These are phyloP conservation scores for Spodoptera litura DNA, from an alignment of 1,140 invertebrate genomes.

Conservation along the genomic window DNA sequence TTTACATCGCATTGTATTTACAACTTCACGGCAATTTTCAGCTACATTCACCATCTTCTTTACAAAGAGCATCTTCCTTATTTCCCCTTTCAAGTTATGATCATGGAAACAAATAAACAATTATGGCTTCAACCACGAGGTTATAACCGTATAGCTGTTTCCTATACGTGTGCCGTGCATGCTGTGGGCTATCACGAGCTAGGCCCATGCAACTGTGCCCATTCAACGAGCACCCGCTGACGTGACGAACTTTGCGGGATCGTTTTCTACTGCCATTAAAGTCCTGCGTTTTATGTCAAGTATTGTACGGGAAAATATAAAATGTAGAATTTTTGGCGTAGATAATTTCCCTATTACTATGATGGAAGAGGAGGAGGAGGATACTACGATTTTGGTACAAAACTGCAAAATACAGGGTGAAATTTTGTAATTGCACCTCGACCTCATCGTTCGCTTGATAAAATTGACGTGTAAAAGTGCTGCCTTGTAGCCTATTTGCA, in stretches of 20 bases:
- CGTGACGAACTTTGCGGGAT: neutral
- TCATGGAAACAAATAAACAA: constrained; percentile 39
- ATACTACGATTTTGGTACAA: too few species aligned
- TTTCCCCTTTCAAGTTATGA: neutral
- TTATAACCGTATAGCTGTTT: constrained; percentile 32
- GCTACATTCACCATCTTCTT: too few species aligned
- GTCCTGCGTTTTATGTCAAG: neutral
- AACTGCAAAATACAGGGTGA: too few species aligned
- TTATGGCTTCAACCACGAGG: neutral
- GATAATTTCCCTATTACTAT: too few species aligned
- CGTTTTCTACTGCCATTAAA: neutral
- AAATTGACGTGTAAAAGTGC: too few species aligned
- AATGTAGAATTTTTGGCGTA: neutral
- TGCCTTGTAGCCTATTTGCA: too few species aligned
- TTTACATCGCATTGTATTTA: too few species aligned
- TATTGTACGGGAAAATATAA: neutral
- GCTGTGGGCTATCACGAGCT: constrained; percentile 70
- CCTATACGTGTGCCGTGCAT: constrained; percentile 57
- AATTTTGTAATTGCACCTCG: too few species aligned
- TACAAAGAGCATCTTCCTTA: too few species aligned
- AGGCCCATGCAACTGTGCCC: constrained; percentile 52
- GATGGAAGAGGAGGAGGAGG: too few species aligned
- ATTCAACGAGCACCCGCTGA: constrained; percentile 37
- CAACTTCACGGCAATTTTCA: too few species aligned
- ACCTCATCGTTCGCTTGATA: too few species aligned